Evolutionary conservation across 2,797 vertebrate species (phyloP).

Genomic region (Bufotes viridis): DNA sequence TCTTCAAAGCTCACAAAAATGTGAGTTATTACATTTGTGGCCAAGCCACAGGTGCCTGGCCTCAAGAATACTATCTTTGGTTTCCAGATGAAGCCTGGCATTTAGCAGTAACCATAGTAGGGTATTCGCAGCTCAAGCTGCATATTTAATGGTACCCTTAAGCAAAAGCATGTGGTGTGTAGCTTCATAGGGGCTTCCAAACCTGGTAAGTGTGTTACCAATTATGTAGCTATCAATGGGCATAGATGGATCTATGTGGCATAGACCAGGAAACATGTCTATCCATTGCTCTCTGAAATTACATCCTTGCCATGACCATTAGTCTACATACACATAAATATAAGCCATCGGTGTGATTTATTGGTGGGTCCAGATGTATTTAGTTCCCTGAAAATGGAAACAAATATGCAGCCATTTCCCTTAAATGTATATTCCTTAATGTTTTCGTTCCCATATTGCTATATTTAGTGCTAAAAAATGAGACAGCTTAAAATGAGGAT

Average conservation of each 20-base stretch:
- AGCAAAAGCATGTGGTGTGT: too few relatives aligned
- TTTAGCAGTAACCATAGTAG: too few relatives aligned
- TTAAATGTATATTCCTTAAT: not conserved
- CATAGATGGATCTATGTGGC: not conserved
- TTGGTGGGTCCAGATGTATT: not conserved
- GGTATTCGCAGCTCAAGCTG: too few relatives aligned
- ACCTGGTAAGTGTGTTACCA: not conserved
- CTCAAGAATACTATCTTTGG: too few relatives aligned
- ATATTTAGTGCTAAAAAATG: conserved; percentile 20
- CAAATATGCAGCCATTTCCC: not conserved
- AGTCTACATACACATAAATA: conserved; percentile 5
- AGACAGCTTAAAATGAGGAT: not conserved
- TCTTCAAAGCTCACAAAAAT: too few relatives aligned
- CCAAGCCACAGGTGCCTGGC: too few relatives aligned
- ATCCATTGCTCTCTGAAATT: not conserved
- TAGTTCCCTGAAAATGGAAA: not conserved
- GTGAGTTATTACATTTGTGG: too few relatives aligned
- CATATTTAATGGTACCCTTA: too few relatives aligned
- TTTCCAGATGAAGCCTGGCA: too few relatives aligned
- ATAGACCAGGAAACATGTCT: not conserved
- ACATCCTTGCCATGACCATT: not conserved
- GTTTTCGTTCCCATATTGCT: conserved; percentile 21
- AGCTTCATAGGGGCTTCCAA: not conserved
- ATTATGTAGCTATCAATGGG: not conserved
- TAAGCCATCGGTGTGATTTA: not conserved